These are phyloP conservation scores for Cantharis rustica DNA, from an alignment of 2,888 invertebrate genomes.

Conservation along the genomic window DNA sequence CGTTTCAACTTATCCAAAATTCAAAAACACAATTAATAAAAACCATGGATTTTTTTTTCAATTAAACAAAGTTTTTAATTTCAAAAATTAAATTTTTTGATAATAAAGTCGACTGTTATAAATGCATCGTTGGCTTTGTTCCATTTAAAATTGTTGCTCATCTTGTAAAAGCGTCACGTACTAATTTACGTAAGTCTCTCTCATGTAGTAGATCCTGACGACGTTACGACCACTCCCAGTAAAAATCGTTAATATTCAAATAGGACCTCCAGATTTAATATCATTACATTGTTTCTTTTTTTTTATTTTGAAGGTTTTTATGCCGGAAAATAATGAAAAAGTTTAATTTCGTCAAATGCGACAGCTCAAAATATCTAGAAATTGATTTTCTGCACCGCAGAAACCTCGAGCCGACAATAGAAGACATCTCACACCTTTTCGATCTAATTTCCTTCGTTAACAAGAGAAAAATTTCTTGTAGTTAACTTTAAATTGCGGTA, in stretches of 20 bases:
- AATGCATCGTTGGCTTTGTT: neutral
- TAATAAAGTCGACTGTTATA: neutral
- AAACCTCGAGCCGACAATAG: neutral
- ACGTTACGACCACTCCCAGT: neutral
- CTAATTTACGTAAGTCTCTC: neutral
- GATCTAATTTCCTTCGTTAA: neutral
- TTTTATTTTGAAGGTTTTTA: neutral
- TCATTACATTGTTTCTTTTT: neutral
- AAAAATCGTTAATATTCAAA: neutral
- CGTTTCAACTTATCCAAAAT: neutral
- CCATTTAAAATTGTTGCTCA: neutral
- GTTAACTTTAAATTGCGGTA: neutral
- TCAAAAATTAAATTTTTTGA: neutral
- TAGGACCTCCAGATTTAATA: neutral
- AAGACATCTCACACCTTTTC: neutral
- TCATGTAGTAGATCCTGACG: neutral
- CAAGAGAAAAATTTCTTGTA: neutral
- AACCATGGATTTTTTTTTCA: neutral
- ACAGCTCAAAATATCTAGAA: neutral
- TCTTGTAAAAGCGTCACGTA: neutral
- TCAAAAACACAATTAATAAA: neutral
- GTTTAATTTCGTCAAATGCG: neutral
- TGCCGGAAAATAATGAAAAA: neutral
- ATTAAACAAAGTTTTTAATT: neutral
- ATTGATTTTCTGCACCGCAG: neutral